A percentile compares a stretch with the other conserved stretches of the same genome.
Conservation (phyloP, 2,888 invertebrate genomes). For the Erebia ligea region DNA sequence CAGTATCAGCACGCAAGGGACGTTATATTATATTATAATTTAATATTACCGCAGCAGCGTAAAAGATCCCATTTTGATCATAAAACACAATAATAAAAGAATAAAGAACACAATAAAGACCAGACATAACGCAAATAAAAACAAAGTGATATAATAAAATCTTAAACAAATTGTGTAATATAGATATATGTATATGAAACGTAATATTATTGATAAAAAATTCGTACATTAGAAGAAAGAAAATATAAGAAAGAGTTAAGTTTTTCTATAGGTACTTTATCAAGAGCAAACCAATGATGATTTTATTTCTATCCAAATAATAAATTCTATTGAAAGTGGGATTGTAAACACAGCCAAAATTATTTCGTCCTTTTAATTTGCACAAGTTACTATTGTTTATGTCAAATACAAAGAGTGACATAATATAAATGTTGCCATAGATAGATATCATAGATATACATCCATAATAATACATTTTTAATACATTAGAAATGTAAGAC, state of each 20-base stretch:
- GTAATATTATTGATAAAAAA: constrained; percentile 8
- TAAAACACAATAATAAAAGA: constrained; percentile 16
- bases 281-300: neutral
- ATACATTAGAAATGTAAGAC: too few species aligned
- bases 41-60: constrained; percentile 24
- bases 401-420: too few species aligned
- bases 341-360: too few species aligned
- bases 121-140: constrained; percentile 54
- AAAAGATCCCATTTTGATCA: constrained; percentile 13
- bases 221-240: neutral
- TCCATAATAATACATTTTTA: too few species aligned
- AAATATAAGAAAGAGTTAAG: neutral
- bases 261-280: neutral
- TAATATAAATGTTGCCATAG: too few species aligned
- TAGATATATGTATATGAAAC: neutral
- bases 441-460: too few species aligned
- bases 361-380: too few species aligned
- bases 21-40: constrained; percentile 1
- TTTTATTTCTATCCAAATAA: neutral
- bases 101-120: constrained; percentile 23
- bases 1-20: neutral
- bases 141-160: constrained; percentile 27
- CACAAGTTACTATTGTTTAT: too few species aligned
- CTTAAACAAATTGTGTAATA: neutral
- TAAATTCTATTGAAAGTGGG: too few species aligned